Base-by-base conservation (phyloP, 2,797 vertebrate species). In the Eurystomus glaucurus region DNA sequence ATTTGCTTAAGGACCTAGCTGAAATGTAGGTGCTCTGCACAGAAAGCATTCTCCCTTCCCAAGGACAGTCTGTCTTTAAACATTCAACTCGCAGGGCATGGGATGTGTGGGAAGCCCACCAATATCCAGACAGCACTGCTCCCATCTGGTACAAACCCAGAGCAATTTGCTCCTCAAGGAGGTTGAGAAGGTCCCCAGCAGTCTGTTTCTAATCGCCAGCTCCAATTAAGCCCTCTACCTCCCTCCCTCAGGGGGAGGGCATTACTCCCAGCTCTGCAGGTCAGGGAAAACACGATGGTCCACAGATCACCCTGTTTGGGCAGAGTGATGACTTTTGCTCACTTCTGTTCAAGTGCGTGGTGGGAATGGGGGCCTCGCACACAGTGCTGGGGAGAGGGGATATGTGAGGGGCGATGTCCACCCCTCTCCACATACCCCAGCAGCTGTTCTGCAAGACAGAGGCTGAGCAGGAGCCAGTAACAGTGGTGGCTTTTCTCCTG, bases 401-500 rank as follows among this genome's bases (percentile, higher is more conserved):
- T 14, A 13, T 6, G 20, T 50, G 26, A 39, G 43, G 29, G 23
- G n/a, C 26, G 29, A 4, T 3, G 2, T 23, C 41, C 68, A 77
- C 16, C n/a, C 46, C 23, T 65, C 58, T 66, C 41, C 9, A 1
- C 51, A 3, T 1, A 26, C 5, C 33, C 50, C 37, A 54, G 55
- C 64, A 85, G 75, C 55, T 60, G 43, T 39, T 39, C 70, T 57
- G 75, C 69, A 64, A 51, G 48, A 43, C 0, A 0, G 43, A 29
- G 43, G 26, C 39, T 68, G 75, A 64, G 84, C n/a, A 79, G 51
- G 75, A 90, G 76, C 72, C 83, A 45, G 23, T 15, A 41, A 29
- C 54, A 52, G 85, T 80, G 79, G 65, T 92, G 95, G 62, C 54
- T 88, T 71, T 93, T 61, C 90, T 94, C 72, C 88, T 52, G 19